These are phyloP conservation scores for Acrossocheilus wenchowensis DNA, from an alignment of 2,797 vertebrate species.

Conservation along the genomic window DNA sequence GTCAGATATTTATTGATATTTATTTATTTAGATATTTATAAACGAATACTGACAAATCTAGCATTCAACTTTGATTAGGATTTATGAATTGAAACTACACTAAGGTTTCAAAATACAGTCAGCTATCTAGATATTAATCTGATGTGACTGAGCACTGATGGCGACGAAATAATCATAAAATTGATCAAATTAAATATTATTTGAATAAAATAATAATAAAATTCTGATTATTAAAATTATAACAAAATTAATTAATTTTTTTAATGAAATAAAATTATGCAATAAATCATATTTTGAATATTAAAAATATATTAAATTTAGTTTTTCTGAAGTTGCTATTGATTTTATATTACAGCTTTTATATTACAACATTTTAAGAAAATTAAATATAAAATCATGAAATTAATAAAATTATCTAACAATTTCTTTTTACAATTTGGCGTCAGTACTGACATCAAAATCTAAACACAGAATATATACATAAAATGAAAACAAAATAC, in stretches of 20 bases:
- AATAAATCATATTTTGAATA: not conserved
- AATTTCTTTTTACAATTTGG: not conserved
- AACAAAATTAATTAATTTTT: not conserved
- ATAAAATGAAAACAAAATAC: not conserved
- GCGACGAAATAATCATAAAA: not conserved
- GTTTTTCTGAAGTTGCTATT: not conserved
- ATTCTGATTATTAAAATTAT: not conserved
- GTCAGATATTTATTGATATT: not conserved
- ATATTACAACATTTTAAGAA: not conserved
- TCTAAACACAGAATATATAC: too few relatives aligned
- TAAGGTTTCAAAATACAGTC: not conserved
- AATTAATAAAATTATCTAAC: not conserved
- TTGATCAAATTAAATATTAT: not conserved
- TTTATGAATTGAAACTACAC: not conserved
- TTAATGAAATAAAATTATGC: not conserved
- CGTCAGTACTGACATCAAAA: not conserved
- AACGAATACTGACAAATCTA: not conserved
- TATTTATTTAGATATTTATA: too few relatives aligned
- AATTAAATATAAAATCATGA: not conserved
- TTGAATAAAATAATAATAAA: not conserved
- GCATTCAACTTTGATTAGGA: not conserved
- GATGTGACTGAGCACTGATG: not conserved
- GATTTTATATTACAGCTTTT: not conserved
- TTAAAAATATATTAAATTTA: not conserved
- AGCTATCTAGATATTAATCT: not conserved